Evolutionary conservation across 1,140 invertebrate genomes (phyloP).

Genomic region (Rhopalosiphum padi): DNA sequence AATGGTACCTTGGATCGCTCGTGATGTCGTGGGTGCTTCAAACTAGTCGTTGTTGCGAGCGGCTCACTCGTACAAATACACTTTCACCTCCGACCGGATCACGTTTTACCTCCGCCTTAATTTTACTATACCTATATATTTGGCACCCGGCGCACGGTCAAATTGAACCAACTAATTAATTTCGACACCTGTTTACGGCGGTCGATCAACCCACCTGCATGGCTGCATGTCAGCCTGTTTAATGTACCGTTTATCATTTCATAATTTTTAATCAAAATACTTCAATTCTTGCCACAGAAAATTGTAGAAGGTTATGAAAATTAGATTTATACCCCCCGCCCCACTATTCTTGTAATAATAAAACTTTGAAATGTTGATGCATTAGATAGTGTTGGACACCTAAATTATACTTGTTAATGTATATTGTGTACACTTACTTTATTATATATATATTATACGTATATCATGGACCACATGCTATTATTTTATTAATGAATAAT

Average conservation of each 20-base stretch:
- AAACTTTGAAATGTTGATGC: neutral
- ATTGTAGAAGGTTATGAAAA: neutral
- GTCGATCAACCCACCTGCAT: constrained; percentile 16
- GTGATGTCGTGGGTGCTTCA: constrained; percentile 48
- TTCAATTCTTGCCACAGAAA: neutral
- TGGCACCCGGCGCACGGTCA: neutral
- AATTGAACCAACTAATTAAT: constrained; percentile 51
- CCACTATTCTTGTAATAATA: neutral
- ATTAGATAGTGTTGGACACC: neutral
- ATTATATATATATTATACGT: neutral
- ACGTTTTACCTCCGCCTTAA: constrained; percentile 37
- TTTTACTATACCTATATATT: neutral
- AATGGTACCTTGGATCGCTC: neutral
- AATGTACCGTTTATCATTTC: constrained; percentile 22
- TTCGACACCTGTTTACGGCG: constrained; percentile 35
- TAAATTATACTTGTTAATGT: neutral
- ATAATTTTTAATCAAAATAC: constrained; percentile 36
- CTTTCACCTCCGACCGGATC: constrained; percentile 52
- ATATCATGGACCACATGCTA: neutral
- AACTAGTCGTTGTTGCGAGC: constrained; percentile 34
- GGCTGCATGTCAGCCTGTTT: neutral
- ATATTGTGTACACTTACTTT: neutral
- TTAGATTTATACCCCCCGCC: neutral
- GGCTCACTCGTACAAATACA: constrained; percentile 30
- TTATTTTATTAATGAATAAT: neutral